Conservation (phyloP, 2,797 vertebrate species). For the Toxotes lorentzi region DNA sequence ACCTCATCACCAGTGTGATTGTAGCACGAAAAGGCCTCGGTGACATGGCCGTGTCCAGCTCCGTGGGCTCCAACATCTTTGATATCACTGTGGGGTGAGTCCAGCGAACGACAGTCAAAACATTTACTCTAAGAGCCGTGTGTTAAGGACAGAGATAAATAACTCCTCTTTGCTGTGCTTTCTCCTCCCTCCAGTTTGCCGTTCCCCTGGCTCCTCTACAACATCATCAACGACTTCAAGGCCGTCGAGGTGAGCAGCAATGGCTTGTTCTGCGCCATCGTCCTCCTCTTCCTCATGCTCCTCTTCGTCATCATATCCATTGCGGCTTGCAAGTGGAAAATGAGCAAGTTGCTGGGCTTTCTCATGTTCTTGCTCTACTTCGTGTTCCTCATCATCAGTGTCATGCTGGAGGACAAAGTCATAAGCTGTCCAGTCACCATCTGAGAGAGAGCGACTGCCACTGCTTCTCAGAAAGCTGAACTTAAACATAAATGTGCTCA, state of each 20-base stretch:
- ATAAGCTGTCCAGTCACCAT: conserved; percentile 92
- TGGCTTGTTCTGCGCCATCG: conserved; percentile 97
- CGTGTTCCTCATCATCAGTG: conserved; percentile 93
- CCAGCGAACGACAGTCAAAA: not conserved
- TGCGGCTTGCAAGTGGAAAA: conserved; percentile 94
- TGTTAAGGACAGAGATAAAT: too few relatives aligned
- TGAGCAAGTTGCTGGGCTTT: conserved; percentile 96
- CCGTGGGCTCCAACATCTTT: conserved; percentile 99
- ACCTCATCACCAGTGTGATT: conserved; percentile 98
- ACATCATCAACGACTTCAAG: conserved; percentile 84
- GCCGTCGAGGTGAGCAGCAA: conserved; percentile 96
- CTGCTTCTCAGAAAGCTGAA: conserved; percentile 2
- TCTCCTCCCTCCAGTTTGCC: conserved; percentile 88
- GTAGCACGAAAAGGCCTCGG: conserved; percentile 97
- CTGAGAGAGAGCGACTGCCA: conserved; percentile 74
- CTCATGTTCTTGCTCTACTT: conserved; percentile 97
- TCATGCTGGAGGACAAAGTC: conserved; percentile 96
- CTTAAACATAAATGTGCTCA: not conserved
- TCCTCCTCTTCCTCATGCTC: conserved; percentile 99
- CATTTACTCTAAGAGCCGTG: too few relatives aligned
- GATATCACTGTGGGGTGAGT: conserved; percentile 99
- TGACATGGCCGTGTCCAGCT: conserved; percentile 99
- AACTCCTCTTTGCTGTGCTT: not conserved
- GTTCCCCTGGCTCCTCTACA: conserved; percentile 94
- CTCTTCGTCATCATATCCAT: conserved; percentile 98